Base-by-base conservation (phyloP, 2,888 invertebrate species). In the Osmoderma eremita region DNA sequence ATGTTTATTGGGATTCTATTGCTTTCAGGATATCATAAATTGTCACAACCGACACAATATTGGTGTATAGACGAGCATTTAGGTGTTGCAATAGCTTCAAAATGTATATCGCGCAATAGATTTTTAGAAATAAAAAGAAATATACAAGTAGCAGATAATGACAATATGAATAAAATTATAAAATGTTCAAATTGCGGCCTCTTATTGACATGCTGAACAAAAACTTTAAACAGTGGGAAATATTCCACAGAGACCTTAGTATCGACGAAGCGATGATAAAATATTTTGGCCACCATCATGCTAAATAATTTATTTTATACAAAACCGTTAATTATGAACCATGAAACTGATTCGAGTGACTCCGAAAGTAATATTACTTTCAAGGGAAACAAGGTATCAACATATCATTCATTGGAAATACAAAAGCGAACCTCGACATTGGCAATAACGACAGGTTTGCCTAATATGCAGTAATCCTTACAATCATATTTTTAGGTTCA, bases 171-270 rank as follows among this genome's bases (percentile, higher is more conserved):
- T 20, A 54, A 42, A 39, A 38, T 15, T 63, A 66, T 20, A 66
- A 67, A 66, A 63, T 66, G 53, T 53, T 22, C 30, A 66, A 67
- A 50, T 30, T 66, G 8, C 18, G 56, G 13, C 63, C 69, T 2
- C n/a, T 63, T 5, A 38, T 63, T 1, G 13, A 63, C 15, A 49
- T 13, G 2, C 15, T 66, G 20, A 69, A 66, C 36, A 3, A 20
- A 48, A 54, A 49, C 5, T 67, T 58, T 64, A 10, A 3, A n/a
- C 39, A 53, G 38, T 53, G 15, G 1, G 51, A 41, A 38, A 20
- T 53, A 13, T 53, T 41, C 42, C 4, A n/a, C 12, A 10, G 38
- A 13, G 12, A 64, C 3, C 17, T 41, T 5, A 38, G 6, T n/a
- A 51, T 64, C 22, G 64, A 51, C 30, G 39, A 64, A 51, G 53